Evolutionary conservation across 2,113 vertebrate genomes (phyloP).

Genomic region (Zapus hudsonius): DNA sequence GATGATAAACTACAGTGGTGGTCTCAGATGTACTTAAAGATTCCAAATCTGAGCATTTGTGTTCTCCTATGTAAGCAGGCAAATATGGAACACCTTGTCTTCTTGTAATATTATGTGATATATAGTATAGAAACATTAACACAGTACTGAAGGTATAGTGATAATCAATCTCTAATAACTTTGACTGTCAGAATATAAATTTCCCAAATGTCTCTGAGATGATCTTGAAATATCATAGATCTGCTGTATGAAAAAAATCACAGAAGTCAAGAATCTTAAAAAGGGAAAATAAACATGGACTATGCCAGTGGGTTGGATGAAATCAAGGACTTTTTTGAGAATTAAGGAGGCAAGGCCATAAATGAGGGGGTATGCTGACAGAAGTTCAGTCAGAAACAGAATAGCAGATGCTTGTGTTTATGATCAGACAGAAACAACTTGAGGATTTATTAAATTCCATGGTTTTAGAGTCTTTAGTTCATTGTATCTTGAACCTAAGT

Average conservation of each 20-base stretch:
- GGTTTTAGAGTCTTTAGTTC: no score
- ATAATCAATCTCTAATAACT: not conserved
- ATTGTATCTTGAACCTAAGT: not conserved
- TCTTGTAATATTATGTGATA: not conserved
- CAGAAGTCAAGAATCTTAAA: not conserved
- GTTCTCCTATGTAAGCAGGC: not conserved
- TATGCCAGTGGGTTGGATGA: no score
- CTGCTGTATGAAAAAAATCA: not conserved
- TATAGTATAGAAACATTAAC: not conserved
- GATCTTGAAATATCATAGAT: not conserved
- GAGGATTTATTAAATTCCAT: no score
- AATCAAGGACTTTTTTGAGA: not conserved
- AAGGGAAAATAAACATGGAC: not conserved
- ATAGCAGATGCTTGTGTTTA: not conserved
- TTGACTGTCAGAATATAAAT: not conserved
- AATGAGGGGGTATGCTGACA: not conserved
- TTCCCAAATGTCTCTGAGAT: fast-evolving
- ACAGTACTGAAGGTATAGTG: not conserved
- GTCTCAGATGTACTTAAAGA: not conserved
- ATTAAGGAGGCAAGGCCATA: not conserved
- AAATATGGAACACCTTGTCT: not conserved
- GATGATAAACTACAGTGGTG: not conserved
- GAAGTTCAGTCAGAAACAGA: not conserved
- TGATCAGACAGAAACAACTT: no score
- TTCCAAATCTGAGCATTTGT: not conserved